Conservation (phyloP, 2,797 vertebrate species). For the Chromis chromis region DNA sequence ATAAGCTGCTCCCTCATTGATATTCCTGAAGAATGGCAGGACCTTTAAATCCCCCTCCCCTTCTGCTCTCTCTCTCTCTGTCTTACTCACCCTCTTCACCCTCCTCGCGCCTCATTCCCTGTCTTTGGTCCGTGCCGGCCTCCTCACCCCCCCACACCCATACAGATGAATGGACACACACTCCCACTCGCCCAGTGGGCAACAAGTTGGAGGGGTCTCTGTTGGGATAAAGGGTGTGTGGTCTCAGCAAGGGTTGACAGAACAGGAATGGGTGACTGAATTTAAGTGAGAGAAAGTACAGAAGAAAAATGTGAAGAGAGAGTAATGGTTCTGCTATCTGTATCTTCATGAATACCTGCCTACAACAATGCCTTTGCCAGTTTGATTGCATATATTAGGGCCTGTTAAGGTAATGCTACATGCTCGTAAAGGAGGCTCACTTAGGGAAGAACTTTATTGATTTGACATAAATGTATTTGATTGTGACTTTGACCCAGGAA, state of each 20-base stretch:
- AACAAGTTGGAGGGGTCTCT: slow-evolving; percentile 18
- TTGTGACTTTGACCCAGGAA: no score
- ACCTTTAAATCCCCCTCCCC: slow-evolving; percentile 11
- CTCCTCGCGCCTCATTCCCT: not conserved
- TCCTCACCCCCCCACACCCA: slow-evolving; percentile 15
- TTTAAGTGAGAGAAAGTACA: not conserved
- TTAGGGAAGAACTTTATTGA: no score
- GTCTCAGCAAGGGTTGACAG: slow-evolving; percentile 21
- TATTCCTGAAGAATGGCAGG: slow-evolving; percentile 39
- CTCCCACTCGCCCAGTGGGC: slow-evolving; percentile 12
- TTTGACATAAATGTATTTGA: no score
- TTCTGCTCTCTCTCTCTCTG: not conserved
- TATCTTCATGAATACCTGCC: not conserved
- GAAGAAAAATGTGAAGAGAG: not conserved
- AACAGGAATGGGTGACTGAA: not conserved
- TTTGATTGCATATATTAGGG: not conserved
- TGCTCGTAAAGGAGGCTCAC: no score
- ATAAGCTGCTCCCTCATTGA: slow-evolving; percentile 35
- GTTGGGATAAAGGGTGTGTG: slow-evolving; percentile 23
- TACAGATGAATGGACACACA: slow-evolving; percentile 26
- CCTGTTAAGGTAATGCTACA: no score
- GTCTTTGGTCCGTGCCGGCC: slow-evolving; percentile 16
- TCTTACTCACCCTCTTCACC: slow-evolving; percentile 2
- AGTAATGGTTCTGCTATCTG: not conserved
- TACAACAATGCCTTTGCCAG: not conserved